Base-by-base conservation (phyloP, 2,797 vertebrate genomes). In the Oceanodroma leucorhoa region DNA sequence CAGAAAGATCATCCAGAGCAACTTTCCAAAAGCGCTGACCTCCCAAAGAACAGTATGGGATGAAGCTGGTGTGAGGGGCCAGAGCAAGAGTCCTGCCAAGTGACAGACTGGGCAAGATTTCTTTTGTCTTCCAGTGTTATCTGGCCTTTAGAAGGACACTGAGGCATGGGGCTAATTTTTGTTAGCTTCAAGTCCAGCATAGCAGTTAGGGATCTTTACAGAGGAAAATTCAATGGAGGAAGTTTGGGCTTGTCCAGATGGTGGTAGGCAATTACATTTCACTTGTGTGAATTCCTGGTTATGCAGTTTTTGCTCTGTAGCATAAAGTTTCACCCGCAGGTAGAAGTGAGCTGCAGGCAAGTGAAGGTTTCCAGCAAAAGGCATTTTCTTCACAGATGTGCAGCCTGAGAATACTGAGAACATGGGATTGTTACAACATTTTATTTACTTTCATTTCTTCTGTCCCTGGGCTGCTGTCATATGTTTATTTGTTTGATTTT, bases 381-480 rank as follows among this genome's bases (percentile, higher is more conserved):
- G 32, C 23, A 8, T 91, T 93, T 93, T 91, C 75, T 77, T 94
- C 71, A 45, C 67, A 93, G 71, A 85, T 92, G 53, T 87, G 81
- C 69, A 92, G 64, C 60, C 45, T 70, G 81, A 79, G 73, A 96
- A 80, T 46, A 58, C 15, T 34, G 45, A 46, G 40, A 75, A 70
- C 67, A 13, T 14, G 57, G 23, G 17, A 6, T 87, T 82, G n/a
- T 53, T 83, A 61, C 26, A 67, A 46, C 36, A 24, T 83, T 90
- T 89, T 93, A 69, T 86, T 84, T 84, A 78, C 48, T 67, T 77
- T 71, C 15, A 57, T 84, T 88, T 93, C 66, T 87, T 88, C 43
- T 83, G 57, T 77, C 62, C 54, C 50, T 62, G 26, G 73, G 72
- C 82, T 75, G 72, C 64, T 87, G 70, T 92, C 64, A 38, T 58